Conservation (phyloP, 2,797 vertebrate genomes). For the Tachyglossus aculeatus region DNA sequence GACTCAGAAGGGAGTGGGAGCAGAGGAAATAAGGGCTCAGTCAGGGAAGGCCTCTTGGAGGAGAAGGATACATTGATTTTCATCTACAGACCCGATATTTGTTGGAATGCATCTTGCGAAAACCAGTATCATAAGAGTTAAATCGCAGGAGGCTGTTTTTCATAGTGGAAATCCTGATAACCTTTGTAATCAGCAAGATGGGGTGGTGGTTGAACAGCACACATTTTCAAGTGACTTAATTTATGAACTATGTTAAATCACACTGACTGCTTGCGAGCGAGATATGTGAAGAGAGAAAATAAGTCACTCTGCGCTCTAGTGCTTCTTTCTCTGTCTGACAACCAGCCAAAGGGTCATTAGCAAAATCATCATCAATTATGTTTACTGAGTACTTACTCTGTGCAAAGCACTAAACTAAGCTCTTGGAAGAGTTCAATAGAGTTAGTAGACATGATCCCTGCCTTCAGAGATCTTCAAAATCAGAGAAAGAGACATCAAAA, state of each 20-base stretch:
- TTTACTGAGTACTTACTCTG: no score
- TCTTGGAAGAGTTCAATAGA: no score
- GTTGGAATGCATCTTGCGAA: no score
- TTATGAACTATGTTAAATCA: conserved; percentile 32
- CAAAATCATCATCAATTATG: conserved; percentile 24
- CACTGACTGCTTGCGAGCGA: conserved; percentile 1
- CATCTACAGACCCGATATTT: no score
- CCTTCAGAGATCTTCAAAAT: no score
- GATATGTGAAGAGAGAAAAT: conserved; percentile 34
- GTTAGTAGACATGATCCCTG: no score
- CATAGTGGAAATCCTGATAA: conserved; percentile 53
- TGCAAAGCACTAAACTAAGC: no score
- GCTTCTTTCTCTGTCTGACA: conserved; percentile 41
- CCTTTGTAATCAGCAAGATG: conserved; percentile 42
- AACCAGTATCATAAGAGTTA: conserved; percentile 8
- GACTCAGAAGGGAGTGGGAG: no score
- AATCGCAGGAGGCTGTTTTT: conserved; percentile 39
- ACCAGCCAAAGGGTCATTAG: conserved; percentile 37
- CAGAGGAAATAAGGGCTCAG: no score
- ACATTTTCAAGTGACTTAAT: conserved; percentile 35
- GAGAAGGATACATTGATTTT: no score
- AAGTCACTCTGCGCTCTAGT: conserved; percentile 25
- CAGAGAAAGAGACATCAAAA: no score
- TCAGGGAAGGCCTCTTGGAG: no score
- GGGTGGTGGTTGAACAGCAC: conserved; percentile 14